Evolutionary conservation across 2,888 invertebrate genomes (phyloP).

Genomic region (Diloba caeruleocephala): DNA sequence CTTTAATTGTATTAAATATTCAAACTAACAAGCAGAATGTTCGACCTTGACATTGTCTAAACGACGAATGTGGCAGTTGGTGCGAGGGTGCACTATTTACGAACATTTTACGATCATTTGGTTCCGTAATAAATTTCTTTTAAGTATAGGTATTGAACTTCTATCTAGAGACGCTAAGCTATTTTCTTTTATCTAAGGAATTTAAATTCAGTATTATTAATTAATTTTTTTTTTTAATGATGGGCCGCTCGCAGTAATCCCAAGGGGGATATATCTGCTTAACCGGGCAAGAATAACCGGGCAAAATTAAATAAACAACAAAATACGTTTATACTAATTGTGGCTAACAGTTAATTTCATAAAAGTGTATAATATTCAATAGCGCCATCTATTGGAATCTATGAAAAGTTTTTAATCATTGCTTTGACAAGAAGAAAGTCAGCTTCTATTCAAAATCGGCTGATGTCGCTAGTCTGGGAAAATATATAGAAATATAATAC

Average conservation of each 20-base stretch:
- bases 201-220: background rate
- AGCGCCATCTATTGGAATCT: slow-evolving; percentile 50
- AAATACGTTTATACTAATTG: too few relatives aligned
- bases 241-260: too few relatives aligned
- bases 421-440: slow-evolving; percentile 16
- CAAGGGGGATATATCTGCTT: too few relatives aligned
- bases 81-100: slow-evolving; percentile 6
- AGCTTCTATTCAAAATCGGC: background rate
- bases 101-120: slow-evolving; percentile 2
- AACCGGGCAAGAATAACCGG: too few relatives aligned
- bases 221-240: too few relatives aligned
- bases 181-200: background rate
- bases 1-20: background rate
- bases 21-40: slow-evolving; percentile 8
- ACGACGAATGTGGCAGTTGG: slow-evolving; percentile 9
- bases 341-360: background rate
- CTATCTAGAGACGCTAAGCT: background rate
- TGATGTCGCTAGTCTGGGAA: slow-evolving; percentile 44
- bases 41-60: slow-evolving; percentile 13
- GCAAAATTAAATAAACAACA: too few relatives aligned
- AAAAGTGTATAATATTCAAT: background rate
- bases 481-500: too few relatives aligned
- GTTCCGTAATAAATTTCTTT: too few relatives aligned
- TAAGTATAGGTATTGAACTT: too few relatives aligned
- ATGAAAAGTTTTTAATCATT: slow-evolving; percentile 15